Conservation (phyloP, 1,140 invertebrate species). For the Drosophila yakuba region DNA sequence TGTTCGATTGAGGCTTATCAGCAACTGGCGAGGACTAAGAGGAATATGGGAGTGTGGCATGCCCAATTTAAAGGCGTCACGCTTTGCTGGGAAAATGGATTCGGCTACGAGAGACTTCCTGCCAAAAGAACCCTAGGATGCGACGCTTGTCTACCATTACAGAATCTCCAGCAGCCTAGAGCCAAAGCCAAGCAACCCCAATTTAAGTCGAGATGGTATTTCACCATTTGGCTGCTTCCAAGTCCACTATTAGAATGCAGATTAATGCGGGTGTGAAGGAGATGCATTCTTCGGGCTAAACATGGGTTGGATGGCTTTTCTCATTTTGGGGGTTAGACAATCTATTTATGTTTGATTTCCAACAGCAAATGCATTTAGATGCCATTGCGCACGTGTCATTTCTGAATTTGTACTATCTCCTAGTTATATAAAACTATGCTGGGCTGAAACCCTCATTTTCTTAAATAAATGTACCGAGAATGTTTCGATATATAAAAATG, state of each 20-base stretch:
- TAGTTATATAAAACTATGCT: conserved; percentile 2
- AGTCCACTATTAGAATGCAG: conserved; percentile 42
- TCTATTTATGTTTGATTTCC: conserved; percentile 59
- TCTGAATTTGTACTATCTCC: conserved; percentile 16
- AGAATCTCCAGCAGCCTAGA: conserved; percentile 23
- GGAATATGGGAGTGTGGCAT: conserved; percentile 33
- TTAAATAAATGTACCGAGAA: not conserved
- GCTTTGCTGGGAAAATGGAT: conserved; percentile 47
- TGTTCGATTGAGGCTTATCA: conserved; percentile 75
- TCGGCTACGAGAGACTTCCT: conserved; percentile 39
- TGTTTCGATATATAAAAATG: not conserved
- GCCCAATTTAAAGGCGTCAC: conserved; percentile 75
- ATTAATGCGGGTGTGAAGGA: conserved; percentile 20
- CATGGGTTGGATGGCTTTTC: not conserved
- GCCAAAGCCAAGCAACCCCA: conserved; percentile 23
- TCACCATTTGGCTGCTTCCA: conserved; percentile 51
- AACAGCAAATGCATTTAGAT: conserved; percentile 50
- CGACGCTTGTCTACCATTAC: conserved; percentile 61
- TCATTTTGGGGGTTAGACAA: conserved; percentile 4
- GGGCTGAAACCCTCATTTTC: not conserved
- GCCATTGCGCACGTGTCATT: conserved; percentile 66
- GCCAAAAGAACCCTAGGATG: conserved; percentile 31
- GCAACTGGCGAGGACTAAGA: conserved; percentile 24
- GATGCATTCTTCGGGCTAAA: conserved; percentile 3
- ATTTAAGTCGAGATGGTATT: conserved; percentile 17